Percentiles rank a stretch among this genome's conserved stretches.
Conservation (phyloP, 2,888 invertebrate species). For the Norana najaformis region DNA sequence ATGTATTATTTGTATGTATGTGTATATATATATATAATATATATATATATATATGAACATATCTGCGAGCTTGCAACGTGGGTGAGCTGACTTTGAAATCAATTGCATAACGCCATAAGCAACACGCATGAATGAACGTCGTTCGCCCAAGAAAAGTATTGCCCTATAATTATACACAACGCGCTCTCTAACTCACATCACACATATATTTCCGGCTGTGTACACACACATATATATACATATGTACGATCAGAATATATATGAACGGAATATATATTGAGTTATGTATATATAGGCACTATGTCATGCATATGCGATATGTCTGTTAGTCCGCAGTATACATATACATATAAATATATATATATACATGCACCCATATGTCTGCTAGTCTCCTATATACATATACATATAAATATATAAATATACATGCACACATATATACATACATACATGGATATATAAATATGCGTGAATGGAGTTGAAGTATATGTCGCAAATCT, state of each 20-base stretch:
- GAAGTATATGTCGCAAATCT: slow-evolving; percentile 9
- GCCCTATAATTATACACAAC: background rate
- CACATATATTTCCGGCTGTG: background rate
- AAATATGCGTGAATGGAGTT: background rate
- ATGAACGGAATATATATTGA: background rate
- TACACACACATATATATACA: background rate
- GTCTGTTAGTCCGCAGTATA: too few relatives aligned
- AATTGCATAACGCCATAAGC: background rate
- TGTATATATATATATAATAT: background rate
- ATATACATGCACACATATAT: background rate
- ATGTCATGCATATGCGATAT: background rate
- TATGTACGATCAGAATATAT: too few relatives aligned
- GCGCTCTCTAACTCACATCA: background rate
- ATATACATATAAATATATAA: background rate
- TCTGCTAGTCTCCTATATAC: background rate
- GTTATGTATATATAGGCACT: background rate
- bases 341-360: background rate
- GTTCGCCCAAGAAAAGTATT: background rate
- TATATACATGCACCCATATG: background rate
- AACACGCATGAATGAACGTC: background rate
- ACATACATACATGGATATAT: background rate
- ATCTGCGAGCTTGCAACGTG: background rate
- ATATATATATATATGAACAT: background rate
- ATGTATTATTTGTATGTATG: background rate
- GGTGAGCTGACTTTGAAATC: background rate